Evolutionary conservation across 2,888 invertebrate species (phyloP).

Genomic region (Ceraclea dissimilis): DNA sequence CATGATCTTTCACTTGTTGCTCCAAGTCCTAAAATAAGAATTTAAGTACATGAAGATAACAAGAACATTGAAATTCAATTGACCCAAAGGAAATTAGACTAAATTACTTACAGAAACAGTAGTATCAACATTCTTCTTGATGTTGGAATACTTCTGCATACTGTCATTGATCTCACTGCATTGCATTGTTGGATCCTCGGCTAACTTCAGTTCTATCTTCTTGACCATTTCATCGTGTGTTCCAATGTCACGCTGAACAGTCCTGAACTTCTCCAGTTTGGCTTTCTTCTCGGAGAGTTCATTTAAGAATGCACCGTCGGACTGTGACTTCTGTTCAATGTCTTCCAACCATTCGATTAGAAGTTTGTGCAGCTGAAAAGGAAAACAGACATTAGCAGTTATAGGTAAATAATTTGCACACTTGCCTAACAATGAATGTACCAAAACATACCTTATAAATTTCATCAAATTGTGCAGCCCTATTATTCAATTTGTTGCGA

Average conservation of each 20-base stretch:
- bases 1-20: slow-evolving; percentile 78
- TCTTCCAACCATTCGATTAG: slow-evolving; percentile 85
- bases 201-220: slow-evolving; percentile 65
- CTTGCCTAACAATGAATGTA: no score
- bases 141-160: slow-evolving; percentile 61
- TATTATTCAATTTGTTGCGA: slow-evolving; percentile 63
- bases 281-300: slow-evolving; percentile 89
- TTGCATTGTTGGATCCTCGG: slow-evolving; percentile 60
- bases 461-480: slow-evolving; percentile 77
- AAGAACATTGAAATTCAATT: background rate
- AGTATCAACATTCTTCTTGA: slow-evolving; percentile 58
- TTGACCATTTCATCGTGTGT: slow-evolving; percentile 73
- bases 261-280: slow-evolving; percentile 78
- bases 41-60: slow-evolving; percentile 4
- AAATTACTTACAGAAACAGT: slow-evolving; percentile 52
- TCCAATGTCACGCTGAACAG: slow-evolving; percentile 73
- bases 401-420: background rate
- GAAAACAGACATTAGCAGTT: background rate
- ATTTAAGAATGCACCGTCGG: slow-evolving; percentile 64
- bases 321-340: slow-evolving; percentile 73
- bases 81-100: background rate
- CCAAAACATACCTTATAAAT: slow-evolving; percentile 58
- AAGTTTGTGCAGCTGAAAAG: slow-evolving; percentile 56
- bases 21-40: slow-evolving; percentile 55
- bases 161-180: slow-evolving; percentile 62